Percentiles rank a stretch among this genome's conserved stretches.
Evolutionary conservation across 2,797 vertebrate genomes (phyloP).

Genomic region (Poeciliopsis turneri): DNA sequence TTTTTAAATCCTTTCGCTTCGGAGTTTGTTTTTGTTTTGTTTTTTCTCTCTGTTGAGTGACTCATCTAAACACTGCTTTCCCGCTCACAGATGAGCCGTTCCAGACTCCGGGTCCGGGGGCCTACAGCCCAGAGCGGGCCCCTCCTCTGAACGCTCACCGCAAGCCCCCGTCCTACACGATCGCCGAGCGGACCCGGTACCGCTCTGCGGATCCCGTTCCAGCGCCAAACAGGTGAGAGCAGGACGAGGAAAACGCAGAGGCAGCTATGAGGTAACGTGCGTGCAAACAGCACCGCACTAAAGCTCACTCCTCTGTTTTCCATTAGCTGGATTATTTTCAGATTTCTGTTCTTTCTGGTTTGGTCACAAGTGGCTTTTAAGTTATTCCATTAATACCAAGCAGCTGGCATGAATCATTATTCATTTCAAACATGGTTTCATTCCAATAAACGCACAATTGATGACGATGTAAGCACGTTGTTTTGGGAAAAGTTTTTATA

Average conservation of each 20-base stretch:
- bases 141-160: conserved; percentile 77
- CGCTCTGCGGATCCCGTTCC: conserved; percentile 80
- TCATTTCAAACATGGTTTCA: not conserved
- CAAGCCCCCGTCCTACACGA: conserved; percentile 85
- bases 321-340: not conserved
- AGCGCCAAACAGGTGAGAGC: conserved; percentile 83
- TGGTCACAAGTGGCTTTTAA: not conserved
- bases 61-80: not conserved
- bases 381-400: not conserved
- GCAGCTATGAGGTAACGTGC: not conserved
- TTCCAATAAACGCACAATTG: not conserved
- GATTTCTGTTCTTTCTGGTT: not conserved
- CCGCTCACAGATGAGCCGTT: conserved; percentile 53
- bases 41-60: not conserved
- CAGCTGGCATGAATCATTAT: not conserved
- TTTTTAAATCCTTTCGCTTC: not conserved
- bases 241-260: not conserved
- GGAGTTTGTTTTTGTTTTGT: not conserved
- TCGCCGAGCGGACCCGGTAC: conserved; percentile 82
- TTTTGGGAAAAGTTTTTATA: not conserved
- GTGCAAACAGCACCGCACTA: not conserved
- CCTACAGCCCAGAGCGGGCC: conserved; percentile 87
- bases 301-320: not conserved
- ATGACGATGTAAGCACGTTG: not conserved
- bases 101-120: conserved; percentile 86